Conservation (phyloP, 2,888 invertebrate species). For the Hartigia nigra region DNA sequence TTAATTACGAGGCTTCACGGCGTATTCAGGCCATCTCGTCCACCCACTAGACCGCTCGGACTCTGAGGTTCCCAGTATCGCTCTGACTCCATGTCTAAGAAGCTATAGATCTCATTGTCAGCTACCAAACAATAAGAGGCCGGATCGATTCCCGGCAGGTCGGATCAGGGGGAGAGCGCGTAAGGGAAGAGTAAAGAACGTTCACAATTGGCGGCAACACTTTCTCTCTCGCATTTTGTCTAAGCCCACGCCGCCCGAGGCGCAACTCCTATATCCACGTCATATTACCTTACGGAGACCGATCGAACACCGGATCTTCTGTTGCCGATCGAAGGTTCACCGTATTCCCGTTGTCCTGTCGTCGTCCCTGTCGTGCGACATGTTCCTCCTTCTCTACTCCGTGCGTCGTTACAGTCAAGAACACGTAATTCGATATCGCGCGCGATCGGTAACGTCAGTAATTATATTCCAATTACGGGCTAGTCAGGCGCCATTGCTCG, state of each 20-base stretch:
- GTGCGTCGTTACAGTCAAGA: neutral
- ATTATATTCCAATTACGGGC: constrained; percentile 46
- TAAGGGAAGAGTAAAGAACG: neutral
- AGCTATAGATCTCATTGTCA: constrained; percentile 6
- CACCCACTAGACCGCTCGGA: constrained; percentile 31
- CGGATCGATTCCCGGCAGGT: constrained; percentile 10
- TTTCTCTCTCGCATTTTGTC: neutral
- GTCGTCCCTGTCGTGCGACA: neutral
- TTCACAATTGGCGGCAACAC: constrained; percentile 4
- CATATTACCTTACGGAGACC: neutral
- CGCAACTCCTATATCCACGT: neutral
- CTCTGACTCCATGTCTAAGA: neutral
- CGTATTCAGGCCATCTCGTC: constrained; percentile 37
- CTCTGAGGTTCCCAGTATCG: neutral
- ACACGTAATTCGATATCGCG: constrained; percentile 29
- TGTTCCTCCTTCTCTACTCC: neutral
- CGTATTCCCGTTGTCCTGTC: neutral
- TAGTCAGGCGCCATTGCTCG: constrained; percentile 27
- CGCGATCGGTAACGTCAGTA: constrained; percentile 43
- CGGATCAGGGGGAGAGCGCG: neutral
- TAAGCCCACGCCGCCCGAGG: neutral
- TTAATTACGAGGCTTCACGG: constrained; percentile 38
- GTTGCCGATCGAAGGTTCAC: neutral
- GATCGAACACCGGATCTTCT: neutral
- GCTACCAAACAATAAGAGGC: constrained; percentile 4